Conservation (phyloP, 1,140 invertebrate genomes). For the Drosophila tani region DNA sequence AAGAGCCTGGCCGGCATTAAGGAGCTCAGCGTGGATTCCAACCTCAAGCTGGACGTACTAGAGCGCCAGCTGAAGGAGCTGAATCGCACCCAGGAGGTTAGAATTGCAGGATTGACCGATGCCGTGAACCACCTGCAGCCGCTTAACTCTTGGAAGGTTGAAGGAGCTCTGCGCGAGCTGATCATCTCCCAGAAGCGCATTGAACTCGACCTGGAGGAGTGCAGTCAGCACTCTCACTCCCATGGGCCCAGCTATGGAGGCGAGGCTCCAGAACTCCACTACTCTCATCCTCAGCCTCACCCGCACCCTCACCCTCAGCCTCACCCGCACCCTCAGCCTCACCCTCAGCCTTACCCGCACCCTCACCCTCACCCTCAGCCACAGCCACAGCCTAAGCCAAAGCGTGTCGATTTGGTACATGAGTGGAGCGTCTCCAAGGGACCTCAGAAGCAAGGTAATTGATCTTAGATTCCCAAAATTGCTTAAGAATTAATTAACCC, state of each 20-base stretch:
- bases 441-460: constrained; percentile 35
- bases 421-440: constrained; percentile 43
- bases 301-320: background rate
- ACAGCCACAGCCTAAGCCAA: constrained; percentile 3
- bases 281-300: background rate
- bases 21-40: constrained; percentile 45
- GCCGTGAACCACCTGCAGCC: constrained; percentile 53
- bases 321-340: background rate
- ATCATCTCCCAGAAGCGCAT: constrained; percentile 72
- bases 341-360: background rate
- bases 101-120: constrained; percentile 30
- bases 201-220: constrained; percentile 58
- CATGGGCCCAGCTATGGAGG: constrained; percentile 15
- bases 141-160: constrained; percentile 53
- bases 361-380: background rate
- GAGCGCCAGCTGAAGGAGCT: constrained; percentile 40
- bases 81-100: constrained; percentile 53
- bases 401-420: constrained; percentile 34
- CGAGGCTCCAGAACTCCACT: background rate
- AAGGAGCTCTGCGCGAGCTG: constrained; percentile 55
- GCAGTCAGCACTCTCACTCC: constrained; percentile 22
- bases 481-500: background rate
- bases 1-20: constrained; percentile 50
- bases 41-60: constrained; percentile 40
- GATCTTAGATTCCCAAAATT: background rate